Conservation (phyloP, 2,888 invertebrate species). For the Diloba caeruleocephala region DNA sequence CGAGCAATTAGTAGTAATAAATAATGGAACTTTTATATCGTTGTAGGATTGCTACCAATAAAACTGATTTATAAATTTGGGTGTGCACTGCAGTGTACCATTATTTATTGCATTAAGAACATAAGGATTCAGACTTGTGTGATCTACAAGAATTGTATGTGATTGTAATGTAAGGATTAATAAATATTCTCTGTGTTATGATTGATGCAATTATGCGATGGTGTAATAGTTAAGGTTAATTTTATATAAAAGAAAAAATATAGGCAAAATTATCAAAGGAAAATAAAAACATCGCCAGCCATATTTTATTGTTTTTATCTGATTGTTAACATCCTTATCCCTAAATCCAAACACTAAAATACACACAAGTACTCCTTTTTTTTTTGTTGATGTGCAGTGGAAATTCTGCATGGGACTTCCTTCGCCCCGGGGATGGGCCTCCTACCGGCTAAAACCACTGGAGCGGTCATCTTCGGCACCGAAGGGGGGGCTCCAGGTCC, state of each 20-base stretch:
- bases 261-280: slow-evolving; percentile 8
- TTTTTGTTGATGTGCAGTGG: no score
- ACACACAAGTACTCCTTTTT: no score
- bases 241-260: slow-evolving; percentile 25
- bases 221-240: slow-evolving; percentile 34
- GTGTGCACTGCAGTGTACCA: slow-evolving; percentile 8
- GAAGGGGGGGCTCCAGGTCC: no score
- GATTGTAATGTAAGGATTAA: slow-evolving; percentile 12
- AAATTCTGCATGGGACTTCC: no score
- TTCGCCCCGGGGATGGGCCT: no score
- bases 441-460: no score
- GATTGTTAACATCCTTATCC: no score
- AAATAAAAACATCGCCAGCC: slow-evolving; percentile 42
- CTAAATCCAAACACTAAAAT: no score
- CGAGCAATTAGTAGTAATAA: slow-evolving; percentile 33
- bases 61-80: slow-evolving; percentile 11
- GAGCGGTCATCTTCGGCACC: no score
- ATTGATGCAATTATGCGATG: slow-evolving; percentile 17
- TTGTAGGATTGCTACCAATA: slow-evolving; percentile 9
- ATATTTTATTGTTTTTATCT: slow-evolving; percentile 24
- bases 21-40: slow-evolving; percentile 7
- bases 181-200: slow-evolving; percentile 6
- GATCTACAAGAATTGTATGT: not conserved
- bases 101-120: slow-evolving; percentile 4
- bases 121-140: not conserved